Conservation (phyloP, 2,888 invertebrate genomes). For the Dynastes grantii region DNA sequence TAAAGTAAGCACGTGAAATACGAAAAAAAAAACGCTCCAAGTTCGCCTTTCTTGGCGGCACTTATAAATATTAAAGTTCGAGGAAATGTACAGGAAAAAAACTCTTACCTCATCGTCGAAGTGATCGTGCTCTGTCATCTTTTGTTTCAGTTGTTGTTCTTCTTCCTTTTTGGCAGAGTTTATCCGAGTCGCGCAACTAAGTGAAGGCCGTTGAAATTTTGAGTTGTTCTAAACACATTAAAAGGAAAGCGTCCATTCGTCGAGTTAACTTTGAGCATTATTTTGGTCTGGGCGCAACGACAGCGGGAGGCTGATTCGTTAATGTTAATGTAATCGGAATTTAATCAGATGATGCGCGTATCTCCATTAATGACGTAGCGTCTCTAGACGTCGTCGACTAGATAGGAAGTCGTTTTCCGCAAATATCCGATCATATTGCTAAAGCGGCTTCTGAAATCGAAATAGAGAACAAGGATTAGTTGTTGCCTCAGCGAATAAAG, state of each 20-base stretch:
- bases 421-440: conserved; percentile 28
- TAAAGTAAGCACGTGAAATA: neutral
- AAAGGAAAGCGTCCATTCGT: conserved; percentile 19
- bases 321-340: conserved; percentile 27
- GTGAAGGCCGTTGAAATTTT: conserved; percentile 41
- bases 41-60: neutral
- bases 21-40: neutral
- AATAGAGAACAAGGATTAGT: neutral
- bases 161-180: conserved; percentile 46
- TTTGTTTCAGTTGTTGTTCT: conserved; percentile 32
- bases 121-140: conserved; percentile 63
- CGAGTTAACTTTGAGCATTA: conserved; percentile 33
- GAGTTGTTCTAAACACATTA: conserved; percentile 28
- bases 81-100: conserved; percentile 16
- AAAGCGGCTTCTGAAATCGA: neutral
- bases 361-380: conserved; percentile 4
- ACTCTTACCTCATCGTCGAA: conserved; percentile 65
- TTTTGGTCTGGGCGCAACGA: conserved; percentile 10
- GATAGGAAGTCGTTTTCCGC: neutral
- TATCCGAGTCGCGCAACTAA: conserved; percentile 35
- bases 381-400: neutral
- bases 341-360: conserved; percentile 4
- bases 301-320: conserved; percentile 3
- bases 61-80: conserved; percentile 21
- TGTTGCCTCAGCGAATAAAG: too few species aligned